Evolutionary conservation across 53 echinoderm and acorn worm species (phyloP), one percentile per base, ranked within the genome.

Genomic region (Pentamera pediparva): DNA sequence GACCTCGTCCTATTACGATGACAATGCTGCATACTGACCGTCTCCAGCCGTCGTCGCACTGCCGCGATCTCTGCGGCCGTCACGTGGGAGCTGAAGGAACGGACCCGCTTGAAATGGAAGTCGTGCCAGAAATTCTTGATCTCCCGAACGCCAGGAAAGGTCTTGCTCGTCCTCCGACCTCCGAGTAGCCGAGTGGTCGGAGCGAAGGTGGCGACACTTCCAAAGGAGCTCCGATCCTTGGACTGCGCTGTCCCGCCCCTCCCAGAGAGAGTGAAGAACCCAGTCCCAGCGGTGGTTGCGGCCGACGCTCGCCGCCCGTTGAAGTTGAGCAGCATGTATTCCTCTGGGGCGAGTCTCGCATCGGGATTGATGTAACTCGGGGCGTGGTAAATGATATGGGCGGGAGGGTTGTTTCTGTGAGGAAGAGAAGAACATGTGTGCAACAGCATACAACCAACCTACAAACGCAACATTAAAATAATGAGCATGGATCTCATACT

Each of bases 251-350:
- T 40, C 6, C 59, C 32, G 5, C 49, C 70, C 19, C 49, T 69
- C 10, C 87, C 91, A 0, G 91, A 87, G 56, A 91, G 72, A 9
- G 87, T 84, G 1, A 91, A 50, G 28, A 91, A 74, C 33, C 87
- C 91, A 0, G 87, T 59, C 5, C 81, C 84, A 5, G 91, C 83
- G 0, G 81, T 79, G 11, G 86, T 75, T 12, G 83, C 79, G 6
- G 78, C 78, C 24, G 87, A 87, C 17, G 83, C 74, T 1, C 75
- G 55, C 20, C 86, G 76, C n/a, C 81, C 86, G 22, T 79, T 75
- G 56, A 91, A 84, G 47, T 87, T 91, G 12, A 91, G 78, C 1
- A 80, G 87, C 91, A 91, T 91, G 74, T 91, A 91, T 10, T 75
- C 76, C 28, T 80, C 75, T 0, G 86, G 70, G 10, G 80, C 86